Percentiles rank a stretch among this genome's conserved stretches.
Conservation (phyloP, 1,140 invertebrate genomes). For the Ephestia elutella region DNA sequence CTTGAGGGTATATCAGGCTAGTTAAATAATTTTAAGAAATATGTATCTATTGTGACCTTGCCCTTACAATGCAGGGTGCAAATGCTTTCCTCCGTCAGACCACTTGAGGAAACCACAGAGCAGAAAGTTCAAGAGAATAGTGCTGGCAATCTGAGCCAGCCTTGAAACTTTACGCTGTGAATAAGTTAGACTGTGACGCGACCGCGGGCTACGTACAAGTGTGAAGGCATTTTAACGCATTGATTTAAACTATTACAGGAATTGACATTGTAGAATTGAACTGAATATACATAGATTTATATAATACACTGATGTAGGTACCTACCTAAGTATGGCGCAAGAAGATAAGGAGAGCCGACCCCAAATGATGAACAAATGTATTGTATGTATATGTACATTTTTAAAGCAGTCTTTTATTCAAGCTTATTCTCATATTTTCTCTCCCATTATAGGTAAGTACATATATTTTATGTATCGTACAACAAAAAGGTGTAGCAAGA, state of each 20-base stretch:
- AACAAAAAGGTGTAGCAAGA: no score
- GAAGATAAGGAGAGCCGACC: no score
- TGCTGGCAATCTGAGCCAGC: background rate
- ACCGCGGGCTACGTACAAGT: background rate
- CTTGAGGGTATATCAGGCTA: no score
- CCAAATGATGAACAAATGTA: no score
- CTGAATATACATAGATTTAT: no score
- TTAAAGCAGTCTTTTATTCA: no score
- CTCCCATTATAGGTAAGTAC: no score
- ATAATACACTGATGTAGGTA: no score
- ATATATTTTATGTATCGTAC: no score
- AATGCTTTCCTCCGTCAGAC: background rate
- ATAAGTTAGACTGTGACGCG: background rate
- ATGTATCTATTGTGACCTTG: background rate
- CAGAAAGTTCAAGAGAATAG: constrained; percentile 1
- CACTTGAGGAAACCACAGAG: background rate
- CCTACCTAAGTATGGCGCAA: no score
- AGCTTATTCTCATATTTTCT: no score
- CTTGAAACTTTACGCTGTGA: background rate
- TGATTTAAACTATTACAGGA: background rate
- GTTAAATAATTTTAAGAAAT: background rate
- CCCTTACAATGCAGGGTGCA: background rate
- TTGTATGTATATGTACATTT: no score
- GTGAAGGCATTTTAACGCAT: constrained; percentile 1
- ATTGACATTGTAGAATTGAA: background rate